These are phyloP conservation scores for Adelognathus sp. DNA, from an alignment of 2,888 invertebrate genomes.

Conservation along the genomic window DNA sequence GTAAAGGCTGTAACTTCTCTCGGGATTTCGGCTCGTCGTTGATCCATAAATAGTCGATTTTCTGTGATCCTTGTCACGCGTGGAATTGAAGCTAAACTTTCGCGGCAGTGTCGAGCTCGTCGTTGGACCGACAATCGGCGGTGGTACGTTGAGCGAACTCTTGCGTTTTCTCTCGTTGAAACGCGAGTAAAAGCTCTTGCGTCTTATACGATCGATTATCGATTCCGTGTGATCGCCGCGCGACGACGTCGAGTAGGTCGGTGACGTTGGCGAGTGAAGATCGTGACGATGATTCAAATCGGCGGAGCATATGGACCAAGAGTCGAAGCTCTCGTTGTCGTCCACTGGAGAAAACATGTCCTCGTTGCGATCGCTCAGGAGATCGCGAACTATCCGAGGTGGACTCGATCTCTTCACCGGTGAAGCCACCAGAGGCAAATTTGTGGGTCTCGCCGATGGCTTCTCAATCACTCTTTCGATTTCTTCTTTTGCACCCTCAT, in stretches of 20 bases:
- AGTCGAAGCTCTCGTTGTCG: constrained; percentile 84
- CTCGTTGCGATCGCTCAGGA: constrained; percentile 43
- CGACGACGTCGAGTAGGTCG: constrained; percentile 68
- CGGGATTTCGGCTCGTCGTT: constrained; percentile 62
- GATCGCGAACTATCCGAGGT: neutral
- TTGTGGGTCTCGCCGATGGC: constrained; percentile 22
- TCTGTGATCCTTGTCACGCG: constrained; percentile 64
- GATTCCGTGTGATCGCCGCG: constrained; percentile 83
- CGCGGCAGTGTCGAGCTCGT: constrained; percentile 79
- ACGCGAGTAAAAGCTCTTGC: constrained; percentile 94
- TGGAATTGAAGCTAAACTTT: constrained; percentile 78
- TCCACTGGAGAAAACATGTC: constrained; percentile 83
- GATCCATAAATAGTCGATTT: constrained; percentile 52
- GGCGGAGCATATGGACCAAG: constrained; percentile 86
- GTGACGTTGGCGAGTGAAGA: constrained; percentile 82
- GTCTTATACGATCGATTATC: constrained; percentile 91
- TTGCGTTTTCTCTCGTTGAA: constrained; percentile 93
- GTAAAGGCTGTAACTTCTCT: constrained; percentile 70
- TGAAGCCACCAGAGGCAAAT: constrained; percentile 11
- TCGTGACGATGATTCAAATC: constrained; percentile 74
- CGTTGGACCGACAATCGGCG: constrained; percentile 67
- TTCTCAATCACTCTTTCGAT: neutral
- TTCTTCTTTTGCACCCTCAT: neutral
- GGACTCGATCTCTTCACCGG: neutral
- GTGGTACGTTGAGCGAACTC: constrained; percentile 86